Evolutionary conservation across 2,888 invertebrate genomes (phyloP).

Genomic region (Parapristionchus giblindavisi): DNA sequence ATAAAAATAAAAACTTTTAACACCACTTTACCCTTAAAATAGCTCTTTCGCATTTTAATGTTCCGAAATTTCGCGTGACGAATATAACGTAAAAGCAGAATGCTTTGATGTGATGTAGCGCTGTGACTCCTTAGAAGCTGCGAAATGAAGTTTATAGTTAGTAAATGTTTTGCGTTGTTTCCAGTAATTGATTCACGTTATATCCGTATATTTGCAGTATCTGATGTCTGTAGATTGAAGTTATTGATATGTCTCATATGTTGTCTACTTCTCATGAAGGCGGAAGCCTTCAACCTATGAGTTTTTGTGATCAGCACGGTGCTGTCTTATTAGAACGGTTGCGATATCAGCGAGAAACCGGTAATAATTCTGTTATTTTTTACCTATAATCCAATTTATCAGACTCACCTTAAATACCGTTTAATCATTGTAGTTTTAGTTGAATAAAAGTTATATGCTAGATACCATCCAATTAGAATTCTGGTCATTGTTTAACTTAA

Average conservation of each 20-base stretch:
- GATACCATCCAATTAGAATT: not conserved
- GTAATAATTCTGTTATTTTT: constrained; percentile 60
- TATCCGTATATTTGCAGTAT: no score
- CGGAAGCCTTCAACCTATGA: constrained; percentile 69
- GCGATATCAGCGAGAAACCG: constrained; percentile 74
- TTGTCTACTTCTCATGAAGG: constrained; percentile 59
- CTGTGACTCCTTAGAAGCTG: no score
- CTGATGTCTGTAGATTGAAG: no score
- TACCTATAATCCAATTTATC: not conserved
- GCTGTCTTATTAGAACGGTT: constrained; percentile 71
- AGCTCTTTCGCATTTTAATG: not conserved
- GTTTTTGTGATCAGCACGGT: constrained; percentile 72
- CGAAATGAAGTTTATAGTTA: no score
- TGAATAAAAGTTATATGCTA: not conserved
- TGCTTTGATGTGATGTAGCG: no score
- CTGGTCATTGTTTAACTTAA: constrained; percentile 67
- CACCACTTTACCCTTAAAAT: no score
- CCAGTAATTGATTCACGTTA: no score
- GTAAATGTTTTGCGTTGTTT: no score
- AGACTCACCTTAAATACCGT: not conserved
- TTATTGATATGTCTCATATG: no score
- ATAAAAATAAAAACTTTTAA: no score
- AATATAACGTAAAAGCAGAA: no score
- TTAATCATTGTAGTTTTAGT: no score
- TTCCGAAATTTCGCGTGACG: not conserved